Conservation (phyloP, 2,888 invertebrate species). For the Corythucha ciliata region DNA sequence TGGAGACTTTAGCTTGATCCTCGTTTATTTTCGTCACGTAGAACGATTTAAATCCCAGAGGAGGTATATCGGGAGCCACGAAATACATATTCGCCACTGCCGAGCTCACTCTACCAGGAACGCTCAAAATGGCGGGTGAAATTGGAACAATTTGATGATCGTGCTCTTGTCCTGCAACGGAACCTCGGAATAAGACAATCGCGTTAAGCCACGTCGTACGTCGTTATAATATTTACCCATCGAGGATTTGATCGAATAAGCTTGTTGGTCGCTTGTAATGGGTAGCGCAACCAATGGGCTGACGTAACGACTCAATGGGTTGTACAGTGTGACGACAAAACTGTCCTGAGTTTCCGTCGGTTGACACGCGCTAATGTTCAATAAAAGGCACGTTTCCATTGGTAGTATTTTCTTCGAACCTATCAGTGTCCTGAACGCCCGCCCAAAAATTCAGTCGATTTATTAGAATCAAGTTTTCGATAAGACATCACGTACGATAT, state of each 20-base stretch:
- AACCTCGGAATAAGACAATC: background rate
- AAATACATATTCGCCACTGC: constrained; percentile 66
- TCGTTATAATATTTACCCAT: constrained; percentile 47
- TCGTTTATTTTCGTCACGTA: too few relatives aligned
- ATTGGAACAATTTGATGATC: too few relatives aligned
- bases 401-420: background rate
- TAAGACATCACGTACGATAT: too few relatives aligned
- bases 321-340: constrained; percentile 69
- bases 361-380: constrained; percentile 69
- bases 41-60: constrained; percentile 49
- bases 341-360: constrained; percentile 51
- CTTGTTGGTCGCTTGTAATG: constrained; percentile 40
- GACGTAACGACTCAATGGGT: constrained; percentile 60
- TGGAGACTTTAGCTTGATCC: too few relatives aligned
- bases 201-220: background rate
- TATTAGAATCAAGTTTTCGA: too few relatives aligned
- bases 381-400: constrained; percentile 43
- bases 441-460: too few relatives aligned
- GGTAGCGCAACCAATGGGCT: constrained; percentile 56
- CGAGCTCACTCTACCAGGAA: constrained; percentile 54
- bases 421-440: background rate
- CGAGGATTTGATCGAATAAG: constrained; percentile 42
- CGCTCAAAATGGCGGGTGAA: constrained; percentile 42
- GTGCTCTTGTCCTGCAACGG: too few relatives aligned
- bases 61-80: constrained; percentile 52